Evolutionary conservation across 2,888 invertebrate species (phyloP).

Genomic region (Acleris literana): DNA sequence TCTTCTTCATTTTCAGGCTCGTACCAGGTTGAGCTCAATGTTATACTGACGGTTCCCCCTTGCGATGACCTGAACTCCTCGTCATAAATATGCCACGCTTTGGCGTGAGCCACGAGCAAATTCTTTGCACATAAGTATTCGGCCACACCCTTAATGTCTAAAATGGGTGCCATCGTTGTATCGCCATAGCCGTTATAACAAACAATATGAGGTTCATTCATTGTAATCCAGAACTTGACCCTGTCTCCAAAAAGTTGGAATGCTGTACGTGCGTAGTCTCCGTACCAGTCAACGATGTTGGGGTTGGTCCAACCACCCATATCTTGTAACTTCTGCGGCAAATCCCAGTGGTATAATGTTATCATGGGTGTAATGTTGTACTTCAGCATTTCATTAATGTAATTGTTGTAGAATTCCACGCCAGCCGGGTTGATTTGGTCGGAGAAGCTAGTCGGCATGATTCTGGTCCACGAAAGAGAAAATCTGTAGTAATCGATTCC

Average conservation of each 20-base stretch:
- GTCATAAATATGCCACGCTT: slow-evolving; percentile 64
- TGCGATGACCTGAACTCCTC: slow-evolving; percentile 57
- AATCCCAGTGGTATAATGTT: slow-evolving; percentile 78
- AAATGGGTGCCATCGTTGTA: slow-evolving; percentile 50
- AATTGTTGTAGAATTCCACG: slow-evolving; percentile 84
- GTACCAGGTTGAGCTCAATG: slow-evolving; percentile 79
- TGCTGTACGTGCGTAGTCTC: slow-evolving; percentile 64
- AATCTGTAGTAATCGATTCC: slow-evolving; percentile 81
- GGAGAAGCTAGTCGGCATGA: slow-evolving; percentile 83
- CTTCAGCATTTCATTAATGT: slow-evolving; percentile 83
- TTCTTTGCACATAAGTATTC: slow-evolving; percentile 76
- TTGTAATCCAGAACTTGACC: slow-evolving; percentile 80
- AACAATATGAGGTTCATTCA: slow-evolving; percentile 77
- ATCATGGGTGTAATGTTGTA: slow-evolving; percentile 84
- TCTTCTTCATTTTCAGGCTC: slow-evolving; percentile 73
- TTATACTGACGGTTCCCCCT: slow-evolving; percentile 67
- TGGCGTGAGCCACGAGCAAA: slow-evolving; percentile 80
- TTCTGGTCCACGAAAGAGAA: slow-evolving; percentile 85
- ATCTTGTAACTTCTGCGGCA: slow-evolving; percentile 75
- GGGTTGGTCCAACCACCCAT: slow-evolving; percentile 78
- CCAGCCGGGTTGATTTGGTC: slow-evolving; percentile 81
- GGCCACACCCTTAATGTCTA: slow-evolving; percentile 66
- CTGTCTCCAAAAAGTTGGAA: slow-evolving; percentile 72
- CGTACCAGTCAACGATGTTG: slow-evolving; percentile 67
- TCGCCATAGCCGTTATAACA: slow-evolving; percentile 69